A percentile compares a stretch with the other conserved stretches of the same genome.
Evolutionary conservation across 2,888 invertebrate genomes (phyloP).

Genomic region (Aphelenchoides bicaudatus): DNA sequence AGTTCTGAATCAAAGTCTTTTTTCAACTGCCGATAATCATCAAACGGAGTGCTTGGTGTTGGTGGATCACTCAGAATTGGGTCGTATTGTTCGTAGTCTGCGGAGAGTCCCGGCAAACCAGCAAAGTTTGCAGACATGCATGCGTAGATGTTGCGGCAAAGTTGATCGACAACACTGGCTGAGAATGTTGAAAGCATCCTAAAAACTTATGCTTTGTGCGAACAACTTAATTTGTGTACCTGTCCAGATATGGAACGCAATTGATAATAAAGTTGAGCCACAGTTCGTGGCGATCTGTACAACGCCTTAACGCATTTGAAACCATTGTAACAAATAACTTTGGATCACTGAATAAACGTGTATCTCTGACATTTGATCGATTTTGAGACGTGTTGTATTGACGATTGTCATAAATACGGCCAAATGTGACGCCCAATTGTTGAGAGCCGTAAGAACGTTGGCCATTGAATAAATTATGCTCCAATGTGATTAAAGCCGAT

Average conservation of each 20-base stretch:
- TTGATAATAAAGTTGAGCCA: constrained; percentile 79
- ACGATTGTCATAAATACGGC: constrained; percentile 40
- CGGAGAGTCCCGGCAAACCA: constrained; percentile 12
- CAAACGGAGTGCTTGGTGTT: constrained; percentile 8
- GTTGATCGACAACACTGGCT: constrained; percentile 74
- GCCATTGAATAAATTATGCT: constrained; percentile 51
- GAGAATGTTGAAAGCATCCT: constrained; percentile 75
- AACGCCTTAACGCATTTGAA: constrained; percentile 71
- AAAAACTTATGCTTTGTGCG: constrained; percentile 52
- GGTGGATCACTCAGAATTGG: background rate
- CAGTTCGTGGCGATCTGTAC: constrained; percentile 68
- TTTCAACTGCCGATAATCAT: constrained; percentile 13
- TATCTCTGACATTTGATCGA: constrained; percentile 37
- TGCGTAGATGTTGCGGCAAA: constrained; percentile 75
- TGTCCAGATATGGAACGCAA: constrained; percentile 74
- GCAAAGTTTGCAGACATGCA: constrained; percentile 27
- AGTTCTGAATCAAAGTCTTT: constrained; percentile 12
- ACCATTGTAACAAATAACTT: constrained; percentile 78
- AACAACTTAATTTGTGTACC: constrained; percentile 33
- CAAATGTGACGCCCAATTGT: constrained; percentile 24
- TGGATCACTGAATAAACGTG: constrained; percentile 67
- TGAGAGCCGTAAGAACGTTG: constrained; percentile 31
- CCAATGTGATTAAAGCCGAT: constrained; percentile 54
- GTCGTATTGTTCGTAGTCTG: constrained; percentile 15
- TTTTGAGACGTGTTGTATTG: constrained; percentile 42